Base-by-base conservation (phyloP, 2,113 vertebrate genomes). In the Ursus arctos region DNA sequence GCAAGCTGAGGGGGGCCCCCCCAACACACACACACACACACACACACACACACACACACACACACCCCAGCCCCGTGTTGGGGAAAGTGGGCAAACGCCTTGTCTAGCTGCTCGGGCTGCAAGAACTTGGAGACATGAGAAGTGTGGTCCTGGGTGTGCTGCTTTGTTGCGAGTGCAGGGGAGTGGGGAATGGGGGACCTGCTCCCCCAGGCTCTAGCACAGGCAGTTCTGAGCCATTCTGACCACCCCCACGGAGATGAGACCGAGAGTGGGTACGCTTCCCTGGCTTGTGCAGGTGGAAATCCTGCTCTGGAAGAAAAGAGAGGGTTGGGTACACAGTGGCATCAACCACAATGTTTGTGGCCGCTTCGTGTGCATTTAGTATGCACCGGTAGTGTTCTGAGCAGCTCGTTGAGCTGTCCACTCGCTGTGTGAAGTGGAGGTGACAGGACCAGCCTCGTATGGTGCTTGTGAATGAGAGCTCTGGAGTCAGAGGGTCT, bases 141-240 rank as follows among this genome's bases (percentile, higher is more conserved):
- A 51, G 9, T 61, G 19, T 47, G 47, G 26, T 67, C 33, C 57
- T 33, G 0, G 28, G 1, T 86, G 33, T 88, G 43, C 7, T 33
- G 0, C 26, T 76, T 26, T 40, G 59, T 53, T 15, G 14, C 11
- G 13, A 19, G 40, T 0, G 0, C 28, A 0, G 0, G 6, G 12
- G 81, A 13, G 33, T 19, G 9, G 22, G n/a, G 12, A 11, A 3
- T 0, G 0, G 51, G 36, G 36, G 28, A 1, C 8, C 26, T 6
- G 0, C 36, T 94, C 11, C 31, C 28, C 47, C 5, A 5, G 53
- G 28, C 53, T 22, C 80, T 40, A 1, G 40, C 51, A 80, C 24
- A n/a, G 26, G 21, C 55, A 47, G 0, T 61, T 22, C 89, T 26
- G n/a, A 83, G 67, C 71, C 7, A 0, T 8, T 49, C 74, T 40